A percentile compares a stretch with the other conserved stretches of the same genome.
Evolutionary conservation across 64 coral and sea anemone genomes (phyloP).

Genomic region (Orbicella faveolata): DNA sequence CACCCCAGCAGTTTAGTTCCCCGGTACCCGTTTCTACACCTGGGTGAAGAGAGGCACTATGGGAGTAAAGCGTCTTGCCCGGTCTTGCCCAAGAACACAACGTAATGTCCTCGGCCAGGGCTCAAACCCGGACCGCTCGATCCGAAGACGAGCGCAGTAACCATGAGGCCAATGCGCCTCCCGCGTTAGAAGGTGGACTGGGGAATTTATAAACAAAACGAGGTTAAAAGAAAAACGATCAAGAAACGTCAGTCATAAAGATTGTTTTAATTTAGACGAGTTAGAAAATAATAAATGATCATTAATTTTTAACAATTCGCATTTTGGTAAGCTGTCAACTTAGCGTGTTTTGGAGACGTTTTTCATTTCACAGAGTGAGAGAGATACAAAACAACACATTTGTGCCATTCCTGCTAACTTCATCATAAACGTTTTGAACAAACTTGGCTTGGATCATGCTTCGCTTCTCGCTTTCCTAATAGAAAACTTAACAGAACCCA

Average conservation of each 20-base stretch:
- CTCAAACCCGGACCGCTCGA: no score
- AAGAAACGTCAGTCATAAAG: background rate
- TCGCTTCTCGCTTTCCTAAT: background rate
- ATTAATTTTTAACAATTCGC: conserved; percentile 11
- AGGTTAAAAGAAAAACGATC: background rate
- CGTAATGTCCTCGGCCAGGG: no score
- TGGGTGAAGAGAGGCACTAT: no score
- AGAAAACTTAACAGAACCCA: background rate
- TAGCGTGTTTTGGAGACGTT: background rate
- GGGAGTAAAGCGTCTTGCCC: no score
- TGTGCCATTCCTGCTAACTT: background rate
- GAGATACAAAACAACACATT: conserved; percentile 13
- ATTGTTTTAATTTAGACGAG: conserved; percentile 16
- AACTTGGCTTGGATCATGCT: background rate
- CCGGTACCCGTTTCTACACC: no score
- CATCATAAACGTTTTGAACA: background rate
- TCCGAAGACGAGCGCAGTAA: no score
- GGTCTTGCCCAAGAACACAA: no score
- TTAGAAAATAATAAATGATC: conserved; percentile 25
- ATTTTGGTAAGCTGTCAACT: background rate
- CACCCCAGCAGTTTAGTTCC: no score
- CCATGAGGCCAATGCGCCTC: no score
- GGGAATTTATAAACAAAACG: background rate
- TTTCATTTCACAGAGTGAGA: background rate
- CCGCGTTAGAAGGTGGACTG: no score